These are phyloP conservation scores for Oreocharis arfaki DNA, from an alignment of 2,113 vertebrate species.

Conservation along the genomic window DNA sequence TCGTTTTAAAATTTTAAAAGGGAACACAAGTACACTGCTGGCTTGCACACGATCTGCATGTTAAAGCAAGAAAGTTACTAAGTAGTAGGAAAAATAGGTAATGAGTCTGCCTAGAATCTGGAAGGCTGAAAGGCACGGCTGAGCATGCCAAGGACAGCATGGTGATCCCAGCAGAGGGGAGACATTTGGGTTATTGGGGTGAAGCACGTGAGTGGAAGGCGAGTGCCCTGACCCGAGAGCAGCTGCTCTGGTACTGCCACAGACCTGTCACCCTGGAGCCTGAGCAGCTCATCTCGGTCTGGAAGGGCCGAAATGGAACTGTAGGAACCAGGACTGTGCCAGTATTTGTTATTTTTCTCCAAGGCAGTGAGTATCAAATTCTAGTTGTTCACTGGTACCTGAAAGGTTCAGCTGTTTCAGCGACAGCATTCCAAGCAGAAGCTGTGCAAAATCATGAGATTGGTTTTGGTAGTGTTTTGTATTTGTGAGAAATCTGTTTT, in stretches of 20 bases:
- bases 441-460: too few relatives aligned
- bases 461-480: neutral
- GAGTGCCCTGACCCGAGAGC: neutral
- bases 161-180: neutral
- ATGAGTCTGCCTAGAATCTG: neutral
- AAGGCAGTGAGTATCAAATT: too few relatives aligned
- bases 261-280: fast-evolving
- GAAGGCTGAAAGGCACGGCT: neutral
- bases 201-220: fast-evolving
- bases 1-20: neutral
- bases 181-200: neutral
- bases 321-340: fast-evolving
- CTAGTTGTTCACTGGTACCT: too few relatives aligned
- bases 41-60: neutral
- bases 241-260: neutral
- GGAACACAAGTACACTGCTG: neutral
- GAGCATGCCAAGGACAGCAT: neutral
- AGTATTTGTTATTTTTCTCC: fast-evolving
- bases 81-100: neutral
- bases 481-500: neutral
- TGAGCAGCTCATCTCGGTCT: fast-evolving
- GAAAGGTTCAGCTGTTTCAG: neutral
- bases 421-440: neutral
- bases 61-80: neutral
- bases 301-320: too few relatives aligned